Base-by-base conservation (phyloP, 2,888 invertebrate genomes). In the Andricus curvator region DNA sequence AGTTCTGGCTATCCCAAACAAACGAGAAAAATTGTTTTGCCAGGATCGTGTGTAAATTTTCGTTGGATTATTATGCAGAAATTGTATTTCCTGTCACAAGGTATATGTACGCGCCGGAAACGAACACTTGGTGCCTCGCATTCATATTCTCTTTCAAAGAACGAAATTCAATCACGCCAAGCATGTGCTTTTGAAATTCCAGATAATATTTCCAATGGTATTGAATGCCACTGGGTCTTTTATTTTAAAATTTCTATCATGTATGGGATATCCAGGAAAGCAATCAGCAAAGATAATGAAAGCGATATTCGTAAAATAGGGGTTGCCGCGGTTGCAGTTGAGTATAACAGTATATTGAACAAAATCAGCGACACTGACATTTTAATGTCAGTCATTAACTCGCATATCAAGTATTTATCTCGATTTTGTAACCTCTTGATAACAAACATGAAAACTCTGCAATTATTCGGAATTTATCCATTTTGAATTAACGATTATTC, bases 141-240 rank as follows among this genome's bases (percentile, higher is more conserved):
- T 70, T 70, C 33, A 70, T 70, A 70, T 70, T 70, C 70, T 51
- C 33, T 70, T 29, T 70, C 70, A 70, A 70, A 70, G 51, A 70
- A 70, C 70, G 70, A 70, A 70, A 70, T 70, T 70, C 70, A 70
- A 70, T 51, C 70, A 70, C 70, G 9, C n/a, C 51, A 70, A 70
- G 70, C 70, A 33, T 70, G 48, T 51, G 51, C 29, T 70, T 70
- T 70, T 9, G 20, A 51, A 70, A 70, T 51, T 70, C n/a, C 13
- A 20, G 70, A 70, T 70, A 33, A 70, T 51, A 70, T 70, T 70
- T 70, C 33, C 29, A 51, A 70, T 51, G 9, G 51, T 51, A 70
- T 70, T 51, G 70, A 33, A 51, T 70, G 29, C 48, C 29, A 25
- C 25, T 51, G 33, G 48, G 51, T 70, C 70, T 70, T 70, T 70